phyloP scores from a whole-genome alignment of 2,797 vertebrate genomes.

The Helicolenus hilgendorfi region DNA sequence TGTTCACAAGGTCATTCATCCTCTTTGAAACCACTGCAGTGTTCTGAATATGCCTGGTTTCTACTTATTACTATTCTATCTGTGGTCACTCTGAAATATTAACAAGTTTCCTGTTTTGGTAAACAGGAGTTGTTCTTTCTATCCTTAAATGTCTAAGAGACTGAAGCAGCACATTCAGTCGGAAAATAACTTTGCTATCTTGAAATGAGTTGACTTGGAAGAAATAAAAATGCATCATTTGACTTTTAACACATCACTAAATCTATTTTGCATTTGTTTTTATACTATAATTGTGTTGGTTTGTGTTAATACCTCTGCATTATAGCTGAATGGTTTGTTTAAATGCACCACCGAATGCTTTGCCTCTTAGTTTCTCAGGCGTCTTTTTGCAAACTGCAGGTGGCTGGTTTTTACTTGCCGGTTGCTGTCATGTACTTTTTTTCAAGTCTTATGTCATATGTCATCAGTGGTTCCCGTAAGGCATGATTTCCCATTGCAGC shows the following conservation, averaged over 20 bases:
- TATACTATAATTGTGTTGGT: neutral
- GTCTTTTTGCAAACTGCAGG: neutral
- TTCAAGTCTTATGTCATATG: neutral
- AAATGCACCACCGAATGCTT: neutral
- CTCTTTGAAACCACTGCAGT: neutral
- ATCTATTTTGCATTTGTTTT: constrained; percentile 11
- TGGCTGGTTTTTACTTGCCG: neutral
- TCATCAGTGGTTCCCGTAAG: neutral
- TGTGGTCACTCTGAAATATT: neutral
- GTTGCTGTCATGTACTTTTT: neutral
- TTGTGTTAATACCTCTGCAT: neutral
- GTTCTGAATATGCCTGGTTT: neutral
- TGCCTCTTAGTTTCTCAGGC: neutral
- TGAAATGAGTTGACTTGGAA: neutral
- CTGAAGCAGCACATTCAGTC: neutral
- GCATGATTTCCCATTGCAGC: neutral
- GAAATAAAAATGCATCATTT: neutral
- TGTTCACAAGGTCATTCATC: neutral
- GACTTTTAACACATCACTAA: neutral
- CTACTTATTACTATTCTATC: neutral
- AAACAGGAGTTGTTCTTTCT: neutral
- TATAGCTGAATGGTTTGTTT: neutral
- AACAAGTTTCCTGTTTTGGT: neutral
- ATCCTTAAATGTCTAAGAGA: neutral
- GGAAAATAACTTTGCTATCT: neutral